Base-by-base conservation (phyloP, 2,113 vertebrate genomes). In the Nymphicus hollandicus region DNA sequence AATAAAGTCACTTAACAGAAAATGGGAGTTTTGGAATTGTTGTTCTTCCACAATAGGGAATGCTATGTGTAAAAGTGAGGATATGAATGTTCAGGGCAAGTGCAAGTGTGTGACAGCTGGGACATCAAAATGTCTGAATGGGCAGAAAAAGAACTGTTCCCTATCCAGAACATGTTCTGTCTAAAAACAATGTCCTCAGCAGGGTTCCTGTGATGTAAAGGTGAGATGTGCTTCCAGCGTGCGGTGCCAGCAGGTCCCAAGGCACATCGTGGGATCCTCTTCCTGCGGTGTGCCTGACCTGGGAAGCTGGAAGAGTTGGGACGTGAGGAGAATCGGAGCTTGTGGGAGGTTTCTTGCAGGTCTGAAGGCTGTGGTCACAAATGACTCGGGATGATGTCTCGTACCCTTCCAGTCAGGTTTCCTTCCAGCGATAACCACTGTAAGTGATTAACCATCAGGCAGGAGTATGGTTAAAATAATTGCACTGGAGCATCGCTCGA, bases 251-350 rank as follows among this genome's bases (percentile, higher is more conserved):
- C 22, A 47, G 63, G 20, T 17, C 9, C 33, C 0, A 1, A 69
- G 33, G 37, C 3, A 1, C 0, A 0, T 13, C 0, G 0, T 3
- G n/a, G 49, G 20, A 86, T 12, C 39, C 33, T 64, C 22, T 25
- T 27, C 49, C n/a, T 0, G 0, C 2, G 1, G 41, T 6, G 16
- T 61, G 39, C 61, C 37, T 0, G 1, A 5, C 16, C 37, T 1
- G 6, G 29, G 46, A 82, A 69, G 10, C 13, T 46, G 68, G n/a
- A 28, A 47, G 10, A 27, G 61, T 16, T 49, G 71, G 68, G 60
- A 39, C 2, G 2, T 0, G 3, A 56, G 50, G 23, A 53, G 35
- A 37, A n/a, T 9, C 0, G 1, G 66, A 71, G 55, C 44, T 91
- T 1, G 0, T 3, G 4, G 44, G 46, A 81, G 56, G 39, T 28